Conservation (phyloP, 2,888 invertebrate species). For the Geophilus truncorum region DNA sequence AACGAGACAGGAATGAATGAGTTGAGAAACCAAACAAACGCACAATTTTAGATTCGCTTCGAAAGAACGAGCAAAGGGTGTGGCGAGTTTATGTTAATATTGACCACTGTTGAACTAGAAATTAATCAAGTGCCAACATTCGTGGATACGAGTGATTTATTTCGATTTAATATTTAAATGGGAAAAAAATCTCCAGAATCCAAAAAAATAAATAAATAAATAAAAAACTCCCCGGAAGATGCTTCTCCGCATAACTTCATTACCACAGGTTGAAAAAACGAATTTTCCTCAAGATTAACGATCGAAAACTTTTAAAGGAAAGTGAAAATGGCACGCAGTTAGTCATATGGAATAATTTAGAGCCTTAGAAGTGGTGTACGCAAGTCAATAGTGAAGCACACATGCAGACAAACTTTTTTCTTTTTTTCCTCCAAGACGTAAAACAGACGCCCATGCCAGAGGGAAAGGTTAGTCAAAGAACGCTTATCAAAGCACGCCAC, state of each 20-base stretch:
- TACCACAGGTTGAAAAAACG: not conserved
- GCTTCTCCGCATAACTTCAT: not conserved
- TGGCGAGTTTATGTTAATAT: not conserved
- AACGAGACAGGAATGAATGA: conserved; percentile 4
- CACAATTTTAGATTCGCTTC: not conserved
- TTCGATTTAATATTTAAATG: no score
- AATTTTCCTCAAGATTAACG: not conserved
- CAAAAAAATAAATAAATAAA: not conserved
- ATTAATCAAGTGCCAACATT: no score
- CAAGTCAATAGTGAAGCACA: not conserved
- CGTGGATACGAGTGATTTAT: not conserved
- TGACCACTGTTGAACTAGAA: not conserved
- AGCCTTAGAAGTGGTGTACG: not conserved
- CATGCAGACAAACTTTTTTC: not conserved
- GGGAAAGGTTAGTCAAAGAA: conserved; percentile 27
- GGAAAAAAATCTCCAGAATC: no score
- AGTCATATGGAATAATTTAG: conserved; percentile 11
- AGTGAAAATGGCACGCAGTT: conserved; percentile 15
- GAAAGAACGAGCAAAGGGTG: not conserved
- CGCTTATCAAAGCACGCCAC: conserved; percentile 15
- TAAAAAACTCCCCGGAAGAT: not conserved
- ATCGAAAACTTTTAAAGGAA: not conserved
- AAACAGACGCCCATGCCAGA: not conserved
- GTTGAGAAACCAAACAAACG: not conserved
- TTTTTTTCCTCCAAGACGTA: not conserved